Conservation (phyloP, 2,797 vertebrate genomes). For the Gila robusta region DNA sequence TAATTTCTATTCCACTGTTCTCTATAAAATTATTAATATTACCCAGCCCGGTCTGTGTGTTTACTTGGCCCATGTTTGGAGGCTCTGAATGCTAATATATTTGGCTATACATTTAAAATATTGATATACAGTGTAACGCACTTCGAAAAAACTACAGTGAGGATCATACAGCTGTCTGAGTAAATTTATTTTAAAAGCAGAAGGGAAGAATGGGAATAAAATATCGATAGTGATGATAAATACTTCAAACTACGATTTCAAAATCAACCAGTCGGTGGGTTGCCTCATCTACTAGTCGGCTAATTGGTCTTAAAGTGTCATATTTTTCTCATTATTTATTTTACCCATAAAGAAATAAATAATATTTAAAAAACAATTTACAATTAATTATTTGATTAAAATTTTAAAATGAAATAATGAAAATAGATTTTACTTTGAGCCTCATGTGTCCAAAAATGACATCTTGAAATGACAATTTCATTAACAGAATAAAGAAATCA, state of each 20-base stretch:
- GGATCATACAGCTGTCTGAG: background rate
- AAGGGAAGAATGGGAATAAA: background rate
- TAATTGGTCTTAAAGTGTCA: background rate
- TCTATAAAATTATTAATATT: constrained; percentile 57
- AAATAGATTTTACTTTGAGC: background rate
- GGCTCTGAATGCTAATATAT: constrained; percentile 50
- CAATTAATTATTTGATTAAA: background rate
- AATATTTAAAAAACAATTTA: background rate
- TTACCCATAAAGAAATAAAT: background rate
- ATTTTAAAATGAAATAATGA: background rate
- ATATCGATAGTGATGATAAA: background rate
- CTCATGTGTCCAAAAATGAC: background rate
- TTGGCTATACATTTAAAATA: constrained; percentile 47
- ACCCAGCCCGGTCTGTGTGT: constrained; percentile 46
- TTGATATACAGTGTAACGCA: constrained; percentile 41
- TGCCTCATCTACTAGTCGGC: background rate
- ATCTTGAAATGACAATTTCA: background rate
- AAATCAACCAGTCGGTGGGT: background rate
- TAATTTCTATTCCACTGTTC: constrained; percentile 58
- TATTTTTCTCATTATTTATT: background rate
- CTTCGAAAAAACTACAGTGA: constrained; percentile 1
- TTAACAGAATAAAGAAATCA: background rate
- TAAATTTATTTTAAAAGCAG: constrained; percentile 14
- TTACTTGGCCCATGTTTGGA: constrained; percentile 51
- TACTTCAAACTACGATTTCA: background rate